phyloP scores from a whole-genome alignment of 2,888 invertebrate species.

The Cephus runcator region DNA sequence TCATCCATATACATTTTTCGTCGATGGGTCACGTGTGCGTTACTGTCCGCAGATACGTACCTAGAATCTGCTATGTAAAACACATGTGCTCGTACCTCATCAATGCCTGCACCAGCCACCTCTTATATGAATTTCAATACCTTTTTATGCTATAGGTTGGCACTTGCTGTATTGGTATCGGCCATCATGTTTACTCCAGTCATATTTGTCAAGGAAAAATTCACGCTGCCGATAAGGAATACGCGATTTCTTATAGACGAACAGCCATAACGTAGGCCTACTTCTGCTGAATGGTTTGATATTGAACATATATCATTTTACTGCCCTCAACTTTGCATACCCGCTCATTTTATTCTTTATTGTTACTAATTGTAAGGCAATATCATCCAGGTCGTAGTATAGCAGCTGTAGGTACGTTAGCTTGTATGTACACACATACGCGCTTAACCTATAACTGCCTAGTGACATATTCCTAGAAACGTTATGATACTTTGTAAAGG shows the following conservation, averaged over 20 bases:
- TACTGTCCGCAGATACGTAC: background rate
- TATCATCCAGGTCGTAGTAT: slow-evolving; percentile 9
- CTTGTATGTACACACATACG: background rate
- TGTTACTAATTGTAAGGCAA: slow-evolving; percentile 49
- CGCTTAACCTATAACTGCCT: background rate
- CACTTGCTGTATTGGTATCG: background rate
- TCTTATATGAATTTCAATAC: background rate
- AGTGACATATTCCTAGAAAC: background rate
- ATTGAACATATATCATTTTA: background rate
- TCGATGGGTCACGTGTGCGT: background rate
- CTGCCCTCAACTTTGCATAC: background rate
- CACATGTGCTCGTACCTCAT: background rate
- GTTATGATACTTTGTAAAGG: background rate
- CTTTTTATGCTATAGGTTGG: background rate
- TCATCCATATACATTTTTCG: background rate
- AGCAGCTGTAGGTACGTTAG: background rate
- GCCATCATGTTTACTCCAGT: background rate
- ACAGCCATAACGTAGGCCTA: background rate
- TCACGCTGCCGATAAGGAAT: background rate
- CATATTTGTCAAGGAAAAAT: background rate
- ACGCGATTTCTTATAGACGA: background rate
- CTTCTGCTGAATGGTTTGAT: background rate
- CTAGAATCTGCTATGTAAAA: background rate
- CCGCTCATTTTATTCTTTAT: slow-evolving; percentile 29
- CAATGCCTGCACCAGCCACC: background rate